Base-by-base conservation (phyloP, 2,797 vertebrate species). In the Lithobates sylvaticus region DNA sequence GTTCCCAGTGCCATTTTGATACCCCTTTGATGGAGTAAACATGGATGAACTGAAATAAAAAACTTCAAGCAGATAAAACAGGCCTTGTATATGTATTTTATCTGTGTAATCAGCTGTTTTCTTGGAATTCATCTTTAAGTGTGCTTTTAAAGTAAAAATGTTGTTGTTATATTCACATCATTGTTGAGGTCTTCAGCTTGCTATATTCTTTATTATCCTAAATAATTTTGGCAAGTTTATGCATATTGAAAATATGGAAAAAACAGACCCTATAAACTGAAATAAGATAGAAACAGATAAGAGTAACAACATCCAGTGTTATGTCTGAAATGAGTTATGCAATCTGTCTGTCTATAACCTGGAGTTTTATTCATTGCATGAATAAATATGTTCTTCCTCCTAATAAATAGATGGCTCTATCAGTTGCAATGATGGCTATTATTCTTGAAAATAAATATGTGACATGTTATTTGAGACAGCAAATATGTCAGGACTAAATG, bases 371-470 rank as follows among this genome's bases (percentile, higher is more conserved):
- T 91, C 92, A 91, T 89, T 90, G 88, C 87, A 81, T 87, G 89
- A 92, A 93, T 94, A 94, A 95, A 94, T 94, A 89, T 92, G 88
- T 86, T 89, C 32, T 47, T 90, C 87, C 89, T 69, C 87, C 89
- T 69, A 89, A 81, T 39, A 50, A 81, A 74, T 82, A 71, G 50
- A 91, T 92, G 88, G 92, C 93, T 86, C 90, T 89, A 94, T 94
- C 92, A 94, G 92, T 94, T 94, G 93, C 92, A 90, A 89, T 89
- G 71, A 89, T 91, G 76, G 88, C 87, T 86, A 91, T 93, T 93
- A 93, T 91, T 94, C 91, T 92, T 91, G 92, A 91, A 93, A 93
- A 92, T 90, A 94, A 92, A 94, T 92, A 90, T 89, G 93, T 90
- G 90, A 88, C 88, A 88, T 91, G 88, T 87, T 93, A 90, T 89